Base-by-base conservation (phyloP, 2,113 vertebrate species). In the Dendrocopos noguchii region DNA sequence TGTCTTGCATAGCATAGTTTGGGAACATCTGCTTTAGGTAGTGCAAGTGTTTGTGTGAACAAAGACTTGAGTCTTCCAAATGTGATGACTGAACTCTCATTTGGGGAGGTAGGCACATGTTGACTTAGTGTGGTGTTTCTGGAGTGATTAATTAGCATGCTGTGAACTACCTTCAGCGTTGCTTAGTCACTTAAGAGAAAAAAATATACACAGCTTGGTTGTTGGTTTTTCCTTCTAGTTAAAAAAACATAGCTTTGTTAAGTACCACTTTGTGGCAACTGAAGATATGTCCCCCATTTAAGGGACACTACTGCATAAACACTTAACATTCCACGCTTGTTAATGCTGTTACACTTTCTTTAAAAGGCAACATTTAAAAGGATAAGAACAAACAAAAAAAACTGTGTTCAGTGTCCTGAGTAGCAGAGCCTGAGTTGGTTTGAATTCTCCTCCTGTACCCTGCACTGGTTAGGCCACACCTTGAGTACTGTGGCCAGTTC, bases 171-270 rank as follows among this genome's bases (percentile, higher is more conserved):
- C 24, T 75, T 91, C 63, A 72, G 36, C 77, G 52, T 83, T 47
- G 29, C 53, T 87, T 57, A 76, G 76, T 85, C 84, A 72, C 78
- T 93, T 87, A 47, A 81, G 63, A 63, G 20, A 24, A 71, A 76
- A 70, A 67, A 75, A 93, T 44, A 85, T 60, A 89, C 7, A 72
- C 71, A 65, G 15, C 21, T 75, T 56, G 10, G 15, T 75, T 68
- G 75, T 76, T 93, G 46, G 3, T 65, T 94, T 96, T 94, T 53
- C 84, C n/a, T 81, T 80, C 47, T 81, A 22, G 80, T 88, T 90
- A 87, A 83, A 74, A 88, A 44, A 92, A 91, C 75, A 67, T 63
- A 56, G 55, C 13, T 77, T 20, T 61, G 31, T 90, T 80, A 84
- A 88, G 66, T 87, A 79, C 73, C 66, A 27, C 65, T 90, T 91